Percentiles rank a stretch among this genome's conserved stretches.
These are phyloP conservation scores for Procambarus virginalis DNA, from an alignment of 1,140 invertebrate species.

Conservation along the genomic window DNA sequence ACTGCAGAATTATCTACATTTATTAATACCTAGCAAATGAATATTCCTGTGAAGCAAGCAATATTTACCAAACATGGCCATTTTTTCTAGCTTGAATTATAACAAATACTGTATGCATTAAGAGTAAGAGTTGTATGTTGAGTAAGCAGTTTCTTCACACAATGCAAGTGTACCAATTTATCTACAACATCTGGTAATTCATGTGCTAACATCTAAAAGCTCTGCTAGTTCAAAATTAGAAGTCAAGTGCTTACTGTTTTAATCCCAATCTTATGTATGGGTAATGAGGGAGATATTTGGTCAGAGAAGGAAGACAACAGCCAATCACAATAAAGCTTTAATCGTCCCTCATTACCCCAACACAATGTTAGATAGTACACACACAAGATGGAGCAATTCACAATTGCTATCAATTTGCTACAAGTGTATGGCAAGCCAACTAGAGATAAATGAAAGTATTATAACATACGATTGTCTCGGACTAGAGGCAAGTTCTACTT, in stretches of 20 bases:
- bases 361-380: background rate
- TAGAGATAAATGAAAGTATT: background rate
- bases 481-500: background rate
- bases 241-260: constrained; percentile 34
- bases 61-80: constrained; percentile 21
- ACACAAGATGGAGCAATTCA: constrained; percentile 7
- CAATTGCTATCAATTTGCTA: constrained; percentile 5
- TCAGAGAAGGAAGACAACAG: constrained; percentile 4
- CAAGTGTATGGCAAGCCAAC: background rate
- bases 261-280: constrained; percentile 6
- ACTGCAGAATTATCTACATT: constrained; percentile 25
- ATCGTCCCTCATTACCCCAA: constrained; percentile 12
- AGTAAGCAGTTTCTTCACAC: constrained; percentile 17
- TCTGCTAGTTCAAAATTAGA: constrained; percentile 37
- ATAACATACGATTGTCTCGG: background rate
- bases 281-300: constrained; percentile 5
- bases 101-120: constrained; percentile 10
- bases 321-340: constrained; percentile 39
- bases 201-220: constrained; percentile 54
- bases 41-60: constrained; percentile 27
- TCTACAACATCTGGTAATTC: constrained; percentile 14
- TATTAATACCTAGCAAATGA: constrained; percentile 17
- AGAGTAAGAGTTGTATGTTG: constrained; percentile 18
- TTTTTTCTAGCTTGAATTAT: background rate
- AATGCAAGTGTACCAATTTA: constrained; percentile 27